These are phyloP conservation scores for Gavialis gangeticus DNA, from an alignment of 2,113 vertebrate species.

Conservation along the genomic window DNA sequence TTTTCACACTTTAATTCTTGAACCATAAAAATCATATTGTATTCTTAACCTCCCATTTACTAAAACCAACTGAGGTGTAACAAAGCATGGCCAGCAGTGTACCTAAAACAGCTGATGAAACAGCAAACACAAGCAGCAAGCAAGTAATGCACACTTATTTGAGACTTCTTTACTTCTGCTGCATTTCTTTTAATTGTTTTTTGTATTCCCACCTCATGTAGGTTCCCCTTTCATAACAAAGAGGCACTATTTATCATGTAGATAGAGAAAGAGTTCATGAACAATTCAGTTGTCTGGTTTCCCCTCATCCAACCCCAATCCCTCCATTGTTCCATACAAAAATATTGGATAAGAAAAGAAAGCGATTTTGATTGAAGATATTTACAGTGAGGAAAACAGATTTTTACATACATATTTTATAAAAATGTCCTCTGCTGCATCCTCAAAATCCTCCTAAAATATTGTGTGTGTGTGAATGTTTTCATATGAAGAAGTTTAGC, in stretches of 20 bases:
- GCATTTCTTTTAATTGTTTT: neutral
- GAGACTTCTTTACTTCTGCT: neutral
- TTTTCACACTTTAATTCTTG: neutral
- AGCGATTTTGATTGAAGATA: neutral
- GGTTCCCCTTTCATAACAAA: neutral
- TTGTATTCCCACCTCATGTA: neutral
- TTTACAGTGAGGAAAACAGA: neutral
- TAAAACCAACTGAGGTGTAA: neutral
- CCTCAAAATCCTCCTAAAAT: neutral
- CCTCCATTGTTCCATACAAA: neutral
- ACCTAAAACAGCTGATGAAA: conserved; percentile 11
- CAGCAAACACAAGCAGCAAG: neutral
- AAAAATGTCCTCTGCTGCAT: neutral
- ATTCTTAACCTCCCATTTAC: neutral
- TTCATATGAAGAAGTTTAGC: neutral
- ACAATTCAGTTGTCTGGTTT: neutral
- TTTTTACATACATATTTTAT: neutral
- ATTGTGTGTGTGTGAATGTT: neutral
- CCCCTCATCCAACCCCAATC: neutral
- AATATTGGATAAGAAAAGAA: conserved; percentile 14
- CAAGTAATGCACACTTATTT: neutral
- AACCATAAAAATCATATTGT: neutral
- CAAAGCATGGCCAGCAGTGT: neutral
- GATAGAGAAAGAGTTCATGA: neutral
- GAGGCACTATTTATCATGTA: neutral